Evolutionary conservation across 2,113 vertebrate genomes (phyloP).

Genomic region (Eubucco bourcierii): DNA sequence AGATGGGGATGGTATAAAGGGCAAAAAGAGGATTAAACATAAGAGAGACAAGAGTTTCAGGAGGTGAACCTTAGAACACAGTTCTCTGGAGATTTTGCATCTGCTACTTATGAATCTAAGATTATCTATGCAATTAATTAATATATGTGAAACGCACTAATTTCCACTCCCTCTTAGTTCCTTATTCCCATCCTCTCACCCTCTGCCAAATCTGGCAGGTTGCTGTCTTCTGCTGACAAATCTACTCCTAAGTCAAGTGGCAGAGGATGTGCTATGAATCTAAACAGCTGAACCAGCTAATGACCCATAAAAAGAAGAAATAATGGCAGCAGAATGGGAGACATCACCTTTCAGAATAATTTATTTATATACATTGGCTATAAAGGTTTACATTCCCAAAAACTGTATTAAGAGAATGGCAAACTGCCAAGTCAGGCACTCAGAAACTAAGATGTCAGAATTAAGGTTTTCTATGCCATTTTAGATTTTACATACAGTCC

Average conservation of each 20-base stretch:
- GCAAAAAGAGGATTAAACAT: background rate
- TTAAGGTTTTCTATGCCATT: background rate
- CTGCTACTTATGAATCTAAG: background rate
- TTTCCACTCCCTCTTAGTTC: background rate
- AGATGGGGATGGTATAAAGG: background rate
- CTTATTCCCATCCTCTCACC: background rate
- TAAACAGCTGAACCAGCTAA: background rate
- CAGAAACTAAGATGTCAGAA: background rate
- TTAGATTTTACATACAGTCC: background rate
- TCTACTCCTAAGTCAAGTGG: background rate
- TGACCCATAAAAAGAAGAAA: slow-evolving; percentile 2
- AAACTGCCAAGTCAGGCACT: background rate
- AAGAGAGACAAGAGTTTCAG: background rate
- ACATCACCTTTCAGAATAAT: background rate
- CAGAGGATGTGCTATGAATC: background rate
- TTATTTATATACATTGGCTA: background rate
- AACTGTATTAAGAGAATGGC: background rate
- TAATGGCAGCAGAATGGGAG: background rate
- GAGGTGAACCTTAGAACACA: background rate
- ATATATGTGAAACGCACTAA: background rate
- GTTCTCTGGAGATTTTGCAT: background rate
- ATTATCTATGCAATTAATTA: background rate
- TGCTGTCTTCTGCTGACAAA: background rate
- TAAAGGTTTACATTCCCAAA: background rate
- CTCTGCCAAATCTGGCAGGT: background rate